Evolutionary conservation across 2,113 vertebrate genomes (phyloP).

Genomic region (Ramphastos sulfuratus): DNA sequence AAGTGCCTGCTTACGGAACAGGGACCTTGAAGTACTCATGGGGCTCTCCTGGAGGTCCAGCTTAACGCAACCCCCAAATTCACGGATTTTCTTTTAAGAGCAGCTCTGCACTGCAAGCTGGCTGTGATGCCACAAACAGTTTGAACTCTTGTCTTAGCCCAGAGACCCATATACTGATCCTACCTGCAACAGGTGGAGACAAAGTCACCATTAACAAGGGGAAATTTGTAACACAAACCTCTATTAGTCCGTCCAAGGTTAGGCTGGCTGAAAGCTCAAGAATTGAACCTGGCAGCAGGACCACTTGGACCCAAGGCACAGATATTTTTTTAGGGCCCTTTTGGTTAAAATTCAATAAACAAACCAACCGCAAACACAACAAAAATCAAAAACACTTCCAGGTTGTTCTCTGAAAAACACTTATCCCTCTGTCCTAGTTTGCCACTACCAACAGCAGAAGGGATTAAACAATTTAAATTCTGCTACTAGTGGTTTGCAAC

Average conservation of each 20-base stretch:
- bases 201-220: not conserved
- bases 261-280: not conserved
- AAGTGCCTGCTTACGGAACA: not conserved
- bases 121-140: not conserved
- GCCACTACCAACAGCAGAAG: not conserved
- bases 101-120: not conserved
- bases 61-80: not conserved
- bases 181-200: not conserved
- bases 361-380: not conserved
- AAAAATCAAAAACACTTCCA: not conserved
- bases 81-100: not conserved
- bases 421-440: not conserved
- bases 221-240: not conserved
- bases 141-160: not conserved
- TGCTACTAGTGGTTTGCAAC: not conserved
- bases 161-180: not conserved
- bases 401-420: not conserved
- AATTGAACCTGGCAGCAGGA: not conserved
- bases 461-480: not conserved
- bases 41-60: not conserved
- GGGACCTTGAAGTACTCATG: not conserved
- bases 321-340: not conserved
- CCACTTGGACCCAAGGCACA: rapidly evolving
- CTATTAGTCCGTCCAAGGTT: not conserved
- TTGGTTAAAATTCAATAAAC: not conserved